Evolutionary conservation across 2,113 vertebrate species (phyloP).

Genomic region (Pomatostomus ruficeps): DNA sequence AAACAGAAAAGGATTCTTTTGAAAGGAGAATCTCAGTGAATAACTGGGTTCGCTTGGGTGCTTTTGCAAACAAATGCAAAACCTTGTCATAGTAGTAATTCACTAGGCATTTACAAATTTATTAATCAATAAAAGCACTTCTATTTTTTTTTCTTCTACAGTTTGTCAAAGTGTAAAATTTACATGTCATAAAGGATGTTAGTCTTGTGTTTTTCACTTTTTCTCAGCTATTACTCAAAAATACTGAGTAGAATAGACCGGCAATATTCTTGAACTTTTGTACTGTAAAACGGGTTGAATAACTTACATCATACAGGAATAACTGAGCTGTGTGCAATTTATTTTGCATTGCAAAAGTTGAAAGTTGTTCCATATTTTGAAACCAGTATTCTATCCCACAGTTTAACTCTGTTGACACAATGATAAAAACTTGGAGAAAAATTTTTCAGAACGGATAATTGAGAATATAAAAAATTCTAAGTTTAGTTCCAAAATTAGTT

Average conservation of each 20-base stretch:
- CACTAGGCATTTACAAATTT: not conserved
- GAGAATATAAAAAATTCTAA: not conserved
- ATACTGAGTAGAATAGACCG: not conserved
- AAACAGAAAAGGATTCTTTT: not conserved
- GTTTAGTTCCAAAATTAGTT: not conserved
- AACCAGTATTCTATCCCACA: not conserved
- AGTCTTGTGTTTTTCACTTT: not conserved
- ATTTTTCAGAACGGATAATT: not conserved
- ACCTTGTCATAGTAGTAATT: not conserved
- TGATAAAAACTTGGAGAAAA: not conserved
- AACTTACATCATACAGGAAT: not conserved
- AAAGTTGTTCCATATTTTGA: not conserved
- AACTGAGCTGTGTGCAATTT: not conserved
- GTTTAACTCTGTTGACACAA: not conserved
- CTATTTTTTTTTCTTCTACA: not conserved
- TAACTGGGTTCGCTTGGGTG: not conserved
- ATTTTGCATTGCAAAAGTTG: not conserved
- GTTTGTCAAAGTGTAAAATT: not conserved
- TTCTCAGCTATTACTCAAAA: not conserved
- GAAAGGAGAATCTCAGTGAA: not conserved
- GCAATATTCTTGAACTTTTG: not conserved
- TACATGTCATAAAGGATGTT: not conserved
- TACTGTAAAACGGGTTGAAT: not conserved
- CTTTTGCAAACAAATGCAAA: not conserved
- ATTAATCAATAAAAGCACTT: not conserved